Evolutionary conservation across 2,113 vertebrate species (phyloP), one percentile per base, ranked within the genome.

Genomic region (Alexandromys fortis): DNA sequence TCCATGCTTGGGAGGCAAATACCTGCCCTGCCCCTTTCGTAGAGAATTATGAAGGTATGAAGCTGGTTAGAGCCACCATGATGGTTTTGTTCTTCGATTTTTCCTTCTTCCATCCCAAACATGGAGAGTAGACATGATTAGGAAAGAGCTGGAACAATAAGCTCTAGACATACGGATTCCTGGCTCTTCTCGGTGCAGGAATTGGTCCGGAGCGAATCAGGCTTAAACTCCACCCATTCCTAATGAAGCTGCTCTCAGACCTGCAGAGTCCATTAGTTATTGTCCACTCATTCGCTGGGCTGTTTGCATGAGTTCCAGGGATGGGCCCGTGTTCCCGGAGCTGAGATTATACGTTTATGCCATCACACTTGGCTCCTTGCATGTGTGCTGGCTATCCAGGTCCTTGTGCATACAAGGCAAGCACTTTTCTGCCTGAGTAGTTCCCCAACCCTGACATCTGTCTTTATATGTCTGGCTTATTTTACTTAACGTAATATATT

Each of bases 1-100:
- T 13, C 12, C 21, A 14, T 21, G n/a, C 24, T 10, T 12, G 21
- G 33, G 17, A 19, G 33, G 0, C 21, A 0, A 42, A 42, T 0
- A 8, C 13, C 8, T n/a, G 21, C 3, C 13, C 8, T n/a, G 21
- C 3, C 16, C 2, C 52, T 70, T 14, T 7, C 21, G 14, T 55
- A 9, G 13, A 35, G 42, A 21, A 61, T 30, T 17, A n/a, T 73
- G 45, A 35, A 79, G 3, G 1, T 33, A n/a, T 33, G 30, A 89
- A 58, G 72, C 45, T 73, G 52, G 30, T n/a, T 17, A 38, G 28
- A 9, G 26, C 5, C 30, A 5, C 26, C 21, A 12, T 3, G 33
- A 22, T 73, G 70, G 35, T 38, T 22, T 9, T 83, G 28, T 16
- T 33, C 30, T 77, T 7, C 12, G 38, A 28, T 89, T 10, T n/a